Percentiles rank a stretch among this genome's conserved stretches.
These are phyloP conservation scores for Isichthys henryi DNA, from an alignment of 2,113 vertebrate genomes.

Conservation along the genomic window DNA sequence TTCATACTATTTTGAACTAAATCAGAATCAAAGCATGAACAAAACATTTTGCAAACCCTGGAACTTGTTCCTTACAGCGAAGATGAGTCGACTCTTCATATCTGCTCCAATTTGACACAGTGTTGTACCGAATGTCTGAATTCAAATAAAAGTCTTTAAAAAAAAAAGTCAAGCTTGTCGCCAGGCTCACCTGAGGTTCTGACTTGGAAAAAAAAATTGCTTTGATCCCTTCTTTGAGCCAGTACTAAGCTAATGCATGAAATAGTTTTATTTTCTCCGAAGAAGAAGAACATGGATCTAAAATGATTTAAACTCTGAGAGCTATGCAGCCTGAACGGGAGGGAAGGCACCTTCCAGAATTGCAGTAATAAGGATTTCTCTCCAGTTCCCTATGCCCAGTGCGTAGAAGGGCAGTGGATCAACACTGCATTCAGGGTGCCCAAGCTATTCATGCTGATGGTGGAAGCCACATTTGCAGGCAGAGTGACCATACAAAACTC, in stretches of 20 bases:
- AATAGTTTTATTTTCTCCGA: not conserved
- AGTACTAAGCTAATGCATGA: not conserved
- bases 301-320: not conserved
- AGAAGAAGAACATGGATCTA: not conserved
- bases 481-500: not conserved
- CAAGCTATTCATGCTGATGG: no score
- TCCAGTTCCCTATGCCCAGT: not conserved
- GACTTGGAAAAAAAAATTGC: slow-evolving; percentile 2
- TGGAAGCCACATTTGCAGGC: not conserved
- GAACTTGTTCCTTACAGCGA: slow-evolving; percentile 7
- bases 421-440: not conserved
- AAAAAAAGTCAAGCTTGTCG: not conserved
- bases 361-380: not conserved
- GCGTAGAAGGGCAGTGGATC: not conserved
- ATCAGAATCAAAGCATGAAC: slow-evolving; percentile 14
- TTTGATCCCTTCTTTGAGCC: slow-evolving; percentile 13
- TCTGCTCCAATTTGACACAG: slow-evolving; percentile 10
- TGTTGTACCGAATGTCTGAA: not conserved
- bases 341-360: not conserved
- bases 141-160: slow-evolving; percentile 1
- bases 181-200: not conserved
- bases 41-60: slow-evolving; percentile 4
- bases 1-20: not conserved
- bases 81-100: slow-evolving; percentile 3
- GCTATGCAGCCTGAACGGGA: not conserved